These are phyloP conservation scores for Delphinapterus leucas DNA, from an alignment of 2,113 vertebrate genomes.

Conservation along the genomic window DNA sequence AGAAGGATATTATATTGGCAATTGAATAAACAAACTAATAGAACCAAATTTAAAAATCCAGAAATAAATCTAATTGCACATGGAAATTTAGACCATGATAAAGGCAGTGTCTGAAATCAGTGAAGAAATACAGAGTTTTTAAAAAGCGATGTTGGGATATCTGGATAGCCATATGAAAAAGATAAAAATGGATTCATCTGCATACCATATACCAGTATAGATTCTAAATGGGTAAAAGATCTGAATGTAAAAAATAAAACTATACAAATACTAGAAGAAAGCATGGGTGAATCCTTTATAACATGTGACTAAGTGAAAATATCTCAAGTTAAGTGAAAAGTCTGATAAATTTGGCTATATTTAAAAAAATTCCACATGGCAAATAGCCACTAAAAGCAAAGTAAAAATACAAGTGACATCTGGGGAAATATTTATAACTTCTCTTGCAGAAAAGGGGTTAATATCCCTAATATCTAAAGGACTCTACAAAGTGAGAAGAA, in stretches of 20 bases:
- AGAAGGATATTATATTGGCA: slow-evolving; percentile 55
- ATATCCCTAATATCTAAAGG: neutral
- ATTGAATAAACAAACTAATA: slow-evolving; percentile 34
- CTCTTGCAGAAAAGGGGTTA: neutral
- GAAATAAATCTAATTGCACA: slow-evolving; percentile 50
- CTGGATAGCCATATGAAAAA: neutral
- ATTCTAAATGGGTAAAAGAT: neutral
- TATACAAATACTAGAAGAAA: neutral
- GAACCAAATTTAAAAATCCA: slow-evolving; percentile 50
- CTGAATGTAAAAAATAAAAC: neutral
- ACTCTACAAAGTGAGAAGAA: neutral
- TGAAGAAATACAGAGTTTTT: neutral
- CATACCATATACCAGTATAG: neutral
- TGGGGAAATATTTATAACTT: slow-evolving; percentile 12
- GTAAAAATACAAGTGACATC: neutral
- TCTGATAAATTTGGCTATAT: neutral
- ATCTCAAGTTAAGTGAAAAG: neutral
- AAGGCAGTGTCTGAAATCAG: slow-evolving; percentile 23
- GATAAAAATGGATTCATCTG: neutral
- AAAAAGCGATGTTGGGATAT: neutral
- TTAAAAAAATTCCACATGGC: neutral
- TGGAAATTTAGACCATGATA: slow-evolving; percentile 18
- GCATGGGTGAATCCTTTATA: neutral
- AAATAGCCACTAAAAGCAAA: neutral
- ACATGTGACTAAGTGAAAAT: neutral